phyloP scores from a whole-genome alignment of 2,797 vertebrate species.

The Hyperoplus immaculatus region DNA sequence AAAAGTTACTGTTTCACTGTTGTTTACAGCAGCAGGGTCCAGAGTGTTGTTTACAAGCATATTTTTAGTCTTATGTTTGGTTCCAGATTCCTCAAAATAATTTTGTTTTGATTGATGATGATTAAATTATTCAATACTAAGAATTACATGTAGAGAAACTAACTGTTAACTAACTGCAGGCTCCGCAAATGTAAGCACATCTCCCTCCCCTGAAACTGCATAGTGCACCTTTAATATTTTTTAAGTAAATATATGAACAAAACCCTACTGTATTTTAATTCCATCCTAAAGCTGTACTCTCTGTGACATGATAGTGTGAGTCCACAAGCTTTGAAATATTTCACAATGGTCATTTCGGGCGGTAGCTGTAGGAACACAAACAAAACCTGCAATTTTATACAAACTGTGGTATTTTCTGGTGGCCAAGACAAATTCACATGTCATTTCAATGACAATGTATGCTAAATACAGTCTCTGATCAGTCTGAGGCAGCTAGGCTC shows the following conservation, averaged over 20 bases:
- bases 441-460: constrained; percentile 76
- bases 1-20: too few relatives aligned
- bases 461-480: constrained; percentile 74
- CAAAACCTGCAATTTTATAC: constrained; percentile 79
- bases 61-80: too few relatives aligned
- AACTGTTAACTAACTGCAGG: too few relatives aligned
- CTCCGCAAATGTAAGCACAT: too few relatives aligned
- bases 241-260: constrained; percentile 23
- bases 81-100: too few relatives aligned
- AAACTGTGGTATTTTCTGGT: constrained; percentile 57
- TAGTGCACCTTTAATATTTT: too few relatives aligned
- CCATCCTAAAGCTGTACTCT: constrained; percentile 17
- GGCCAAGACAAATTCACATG: constrained; percentile 80
- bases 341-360: constrained; percentile 64
- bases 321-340: constrained; percentile 63
- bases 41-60: too few relatives aligned
- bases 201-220: too few relatives aligned
- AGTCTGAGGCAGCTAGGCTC: constrained; percentile 58
- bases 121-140: too few relatives aligned
- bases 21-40: too few relatives aligned
- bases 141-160: too few relatives aligned
- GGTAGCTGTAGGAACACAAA: constrained; percentile 58
- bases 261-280: constrained; percentile 26
- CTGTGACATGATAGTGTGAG: constrained; percentile 35
- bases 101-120: too few relatives aligned